phyloP scores from a whole-genome alignment of 2,113 vertebrate species.

The Scolopax mira region DNA sequence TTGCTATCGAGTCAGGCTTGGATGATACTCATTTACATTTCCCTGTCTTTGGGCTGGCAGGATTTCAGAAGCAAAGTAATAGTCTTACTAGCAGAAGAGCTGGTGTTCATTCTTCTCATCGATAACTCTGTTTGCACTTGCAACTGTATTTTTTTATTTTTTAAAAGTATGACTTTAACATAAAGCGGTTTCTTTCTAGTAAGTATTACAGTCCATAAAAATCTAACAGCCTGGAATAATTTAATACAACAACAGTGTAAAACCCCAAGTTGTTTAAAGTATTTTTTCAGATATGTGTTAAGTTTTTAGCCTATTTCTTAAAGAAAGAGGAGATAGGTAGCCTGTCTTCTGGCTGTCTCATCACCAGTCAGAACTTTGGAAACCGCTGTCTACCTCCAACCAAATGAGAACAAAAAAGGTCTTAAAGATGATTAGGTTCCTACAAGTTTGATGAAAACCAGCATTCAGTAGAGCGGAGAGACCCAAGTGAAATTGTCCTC shows the following conservation, averaged over 20 bases:
- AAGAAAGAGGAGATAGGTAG: neutral
- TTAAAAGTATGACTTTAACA: neutral
- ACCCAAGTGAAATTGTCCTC: neutral
- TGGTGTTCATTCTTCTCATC: neutral
- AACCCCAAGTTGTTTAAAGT: neutral
- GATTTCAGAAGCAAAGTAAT: constrained; percentile 36
- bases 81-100: constrained; percentile 15
- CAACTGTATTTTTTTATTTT: neutral
- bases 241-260: neutral
- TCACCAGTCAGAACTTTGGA: neutral
- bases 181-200: neutral
- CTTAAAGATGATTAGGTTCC: neutral
- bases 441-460: neutral
- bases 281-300: neutral
- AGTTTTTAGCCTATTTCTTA: neutral
- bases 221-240: neutral
- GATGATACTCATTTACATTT: constrained; percentile 37
- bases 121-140: neutral
- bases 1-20: constrained; percentile 36
- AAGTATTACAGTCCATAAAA: neutral
- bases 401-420: neutral
- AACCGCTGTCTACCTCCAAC: neutral
- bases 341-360: neutral
- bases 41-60: constrained; percentile 31
- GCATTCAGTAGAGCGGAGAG: neutral